Evolutionary conservation across 2,888 invertebrate species (phyloP).

Genomic region (Sturmia bella): DNA sequence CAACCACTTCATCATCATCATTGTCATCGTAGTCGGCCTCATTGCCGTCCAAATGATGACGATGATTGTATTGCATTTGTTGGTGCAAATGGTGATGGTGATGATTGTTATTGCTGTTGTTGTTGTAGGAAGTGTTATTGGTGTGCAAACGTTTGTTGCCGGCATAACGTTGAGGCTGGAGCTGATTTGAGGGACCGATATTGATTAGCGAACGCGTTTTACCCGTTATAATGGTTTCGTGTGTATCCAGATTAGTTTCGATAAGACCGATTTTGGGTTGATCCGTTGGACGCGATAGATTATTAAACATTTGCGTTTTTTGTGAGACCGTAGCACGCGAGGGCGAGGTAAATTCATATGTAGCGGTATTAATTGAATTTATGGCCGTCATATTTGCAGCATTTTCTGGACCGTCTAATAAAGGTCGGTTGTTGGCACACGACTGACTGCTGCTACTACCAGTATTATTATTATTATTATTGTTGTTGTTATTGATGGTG

Average conservation of each 20-base stretch:
- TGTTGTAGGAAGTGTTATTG: conserved; percentile 29
- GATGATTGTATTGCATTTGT: conserved; percentile 70
- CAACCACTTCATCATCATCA: conserved; percentile 78
- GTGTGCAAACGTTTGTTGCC: conserved; percentile 74
- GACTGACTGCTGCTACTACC: conserved; percentile 42
- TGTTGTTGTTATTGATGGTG: not conserved
- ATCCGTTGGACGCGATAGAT: conserved; percentile 70
- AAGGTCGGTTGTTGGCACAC: conserved; percentile 46
- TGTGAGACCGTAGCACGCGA: conserved; percentile 75
- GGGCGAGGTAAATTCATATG: conserved; percentile 72
- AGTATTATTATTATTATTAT: too few species aligned
- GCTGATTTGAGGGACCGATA: conserved; percentile 81
- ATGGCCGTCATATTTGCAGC: conserved; percentile 48
- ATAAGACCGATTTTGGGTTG: conserved; percentile 87
- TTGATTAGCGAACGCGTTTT: conserved; percentile 88
- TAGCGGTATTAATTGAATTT: conserved; percentile 33
- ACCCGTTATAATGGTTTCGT: conserved; percentile 84
- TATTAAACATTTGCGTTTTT: conserved; percentile 77
- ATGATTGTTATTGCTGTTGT: conserved; percentile 69
- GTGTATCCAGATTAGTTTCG: conserved; percentile 94
- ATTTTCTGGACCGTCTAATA: conserved; percentile 52
- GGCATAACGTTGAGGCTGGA: conserved; percentile 67
- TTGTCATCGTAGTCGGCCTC: conserved; percentile 70
- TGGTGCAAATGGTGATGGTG: conserved; percentile 56
- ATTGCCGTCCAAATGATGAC: conserved; percentile 69